Evolutionary conservation across 2,888 invertebrate genomes (phyloP).

Genomic region (Aquatica leii): DNA sequence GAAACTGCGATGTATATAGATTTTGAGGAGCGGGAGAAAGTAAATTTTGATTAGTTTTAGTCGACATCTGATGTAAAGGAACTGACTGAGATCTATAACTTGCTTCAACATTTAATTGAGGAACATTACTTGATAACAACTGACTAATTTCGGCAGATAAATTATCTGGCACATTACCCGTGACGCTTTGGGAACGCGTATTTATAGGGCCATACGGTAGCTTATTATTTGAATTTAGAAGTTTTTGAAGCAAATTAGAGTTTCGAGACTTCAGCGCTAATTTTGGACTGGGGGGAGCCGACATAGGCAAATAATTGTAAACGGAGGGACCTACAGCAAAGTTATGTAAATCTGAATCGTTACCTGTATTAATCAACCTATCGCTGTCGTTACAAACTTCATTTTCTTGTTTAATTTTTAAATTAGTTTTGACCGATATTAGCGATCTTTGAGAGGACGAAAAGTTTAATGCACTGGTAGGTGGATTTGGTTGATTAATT

Average conservation of each 20-base stretch:
- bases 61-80: conserved; percentile 70
- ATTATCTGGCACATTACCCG: conserved; percentile 54
- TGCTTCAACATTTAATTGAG: conserved; percentile 46
- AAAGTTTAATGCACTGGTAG: conserved; percentile 33
- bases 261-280: conserved; percentile 49
- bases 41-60: conserved; percentile 44
- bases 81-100: conserved; percentile 78
- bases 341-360: conserved; percentile 43
- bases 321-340: conserved; percentile 30
- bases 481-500: conserved; percentile 30
- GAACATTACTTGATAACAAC: conserved; percentile 67
- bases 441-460: conserved; percentile 33
- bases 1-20: conserved; percentile 40
- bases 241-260: conserved; percentile 57
- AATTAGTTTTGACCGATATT: conserved; percentile 30
- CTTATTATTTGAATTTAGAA: conserved; percentile 62
- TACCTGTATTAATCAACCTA: conserved; percentile 10
- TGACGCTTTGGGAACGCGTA: conserved; percentile 49
- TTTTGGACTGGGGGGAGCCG: conserved; percentile 76
- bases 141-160: conserved; percentile 69
- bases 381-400: conserved; percentile 44
- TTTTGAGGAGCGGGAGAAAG: conserved; percentile 51
- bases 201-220: conserved; percentile 64
- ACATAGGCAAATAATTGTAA: conserved; percentile 63
- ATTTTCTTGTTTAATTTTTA: conserved; percentile 54